Evolutionary conservation across 2,797 vertebrate genomes (phyloP).

Genomic region (Hemibagrus guttatus): DNA sequence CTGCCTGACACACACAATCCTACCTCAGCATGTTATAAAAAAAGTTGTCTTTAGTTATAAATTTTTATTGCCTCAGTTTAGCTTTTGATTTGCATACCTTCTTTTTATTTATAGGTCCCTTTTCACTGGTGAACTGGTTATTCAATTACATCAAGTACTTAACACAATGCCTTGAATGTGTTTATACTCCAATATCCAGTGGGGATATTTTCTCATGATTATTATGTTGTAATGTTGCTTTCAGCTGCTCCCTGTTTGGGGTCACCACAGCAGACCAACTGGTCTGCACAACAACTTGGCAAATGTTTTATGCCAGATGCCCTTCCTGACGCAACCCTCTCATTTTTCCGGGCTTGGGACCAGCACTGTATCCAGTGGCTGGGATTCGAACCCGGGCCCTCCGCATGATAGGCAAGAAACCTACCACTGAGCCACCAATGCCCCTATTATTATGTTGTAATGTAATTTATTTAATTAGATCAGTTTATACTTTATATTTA

Average conservation of each 20-base stretch:
- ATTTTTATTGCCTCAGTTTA: background rate
- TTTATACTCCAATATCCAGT: background rate
- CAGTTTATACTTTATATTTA: background rate
- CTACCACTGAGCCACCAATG: too few relatives aligned
- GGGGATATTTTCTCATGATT: background rate
- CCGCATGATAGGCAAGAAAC: too few relatives aligned
- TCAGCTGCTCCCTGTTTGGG: too few relatives aligned
- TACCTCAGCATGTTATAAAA: constrained; percentile 30
- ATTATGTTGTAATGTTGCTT: background rate
- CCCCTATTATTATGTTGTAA: background rate
- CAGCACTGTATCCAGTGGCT: too few relatives aligned
- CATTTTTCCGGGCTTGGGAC: too few relatives aligned
- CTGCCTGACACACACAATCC: constrained; percentile 23
- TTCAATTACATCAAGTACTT: background rate
- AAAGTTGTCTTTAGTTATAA: background rate
- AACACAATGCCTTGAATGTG: background rate
- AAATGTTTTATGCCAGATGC: too few relatives aligned
- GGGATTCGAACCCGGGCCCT: too few relatives aligned
- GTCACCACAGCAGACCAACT: too few relatives aligned
- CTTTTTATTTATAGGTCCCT: background rate
- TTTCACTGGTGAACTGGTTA: background rate
- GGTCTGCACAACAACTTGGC: too few relatives aligned
- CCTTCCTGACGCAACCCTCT: too few relatives aligned
- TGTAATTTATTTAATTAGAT: background rate
- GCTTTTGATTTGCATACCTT: background rate